A percentile compares a stretch with the other conserved stretches of the same genome.
Evolutionary conservation across 1,140 invertebrate genomes (phyloP).

Genomic region (Lycorma delicatula): DNA sequence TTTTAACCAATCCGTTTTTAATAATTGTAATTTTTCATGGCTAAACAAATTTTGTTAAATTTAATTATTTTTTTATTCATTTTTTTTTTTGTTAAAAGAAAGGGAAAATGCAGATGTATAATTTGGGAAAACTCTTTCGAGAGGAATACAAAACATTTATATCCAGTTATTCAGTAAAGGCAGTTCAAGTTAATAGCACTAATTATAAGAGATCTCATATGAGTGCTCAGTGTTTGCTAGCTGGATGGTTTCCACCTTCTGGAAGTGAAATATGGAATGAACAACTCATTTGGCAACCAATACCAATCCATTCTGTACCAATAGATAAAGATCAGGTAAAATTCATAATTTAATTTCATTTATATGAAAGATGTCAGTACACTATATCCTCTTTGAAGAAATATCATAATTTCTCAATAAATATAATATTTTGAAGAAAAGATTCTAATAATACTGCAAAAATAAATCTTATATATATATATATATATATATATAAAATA

Average conservation of each 20-base stretch:
- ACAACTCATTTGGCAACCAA: conserved; percentile 73
- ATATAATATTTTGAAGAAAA: no score
- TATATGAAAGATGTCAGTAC: no score
- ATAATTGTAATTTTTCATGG: no score
- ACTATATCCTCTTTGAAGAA: no score
- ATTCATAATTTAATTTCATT: no score
- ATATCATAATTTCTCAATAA: no score
- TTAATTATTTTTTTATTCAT: no score
- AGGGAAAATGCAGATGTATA: conserved; percentile 67
- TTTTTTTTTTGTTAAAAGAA: conserved; percentile 48
- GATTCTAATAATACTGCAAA: no score
- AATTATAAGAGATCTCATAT: conserved; percentile 73
- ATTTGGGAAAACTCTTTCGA: conserved; percentile 63
- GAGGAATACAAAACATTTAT: conserved; percentile 58
- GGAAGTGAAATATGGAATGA: conserved; percentile 59
- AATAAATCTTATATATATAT: no score
- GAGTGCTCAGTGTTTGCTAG: conserved; percentile 73
- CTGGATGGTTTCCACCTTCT: conserved; percentile 71
- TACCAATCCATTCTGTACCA: conserved; percentile 71
- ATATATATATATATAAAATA: no score
- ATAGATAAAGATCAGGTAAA: conserved; percentile 57
- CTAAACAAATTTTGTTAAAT: no score
- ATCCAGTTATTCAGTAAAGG: conserved; percentile 49
- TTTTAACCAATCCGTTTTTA: no score
- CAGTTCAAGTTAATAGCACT: conserved; percentile 66